Conservation (phyloP, 2,888 invertebrate species). For the Drosophila mulleri region DNA sequence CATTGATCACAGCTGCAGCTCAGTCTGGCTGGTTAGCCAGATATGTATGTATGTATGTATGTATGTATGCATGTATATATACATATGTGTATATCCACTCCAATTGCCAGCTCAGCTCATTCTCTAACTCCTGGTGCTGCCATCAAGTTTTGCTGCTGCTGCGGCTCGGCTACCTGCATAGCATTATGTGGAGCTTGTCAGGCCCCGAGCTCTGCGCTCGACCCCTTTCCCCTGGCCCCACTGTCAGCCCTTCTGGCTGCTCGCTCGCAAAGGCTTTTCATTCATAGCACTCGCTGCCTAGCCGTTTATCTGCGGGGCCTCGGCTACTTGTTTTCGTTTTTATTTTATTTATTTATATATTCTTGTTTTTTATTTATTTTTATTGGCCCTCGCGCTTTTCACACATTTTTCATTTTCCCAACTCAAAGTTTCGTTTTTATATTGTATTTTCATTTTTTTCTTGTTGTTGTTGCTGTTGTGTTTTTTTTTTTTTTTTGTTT, state of each 20-base stretch:
- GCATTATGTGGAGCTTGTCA: slow-evolving; percentile 4
- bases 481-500: slow-evolving; percentile 11
- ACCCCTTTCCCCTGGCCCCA: background rate
- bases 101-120: background rate
- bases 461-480: slow-evolving; percentile 13
- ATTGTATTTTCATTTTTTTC: slow-evolving; percentile 9
- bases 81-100: background rate
- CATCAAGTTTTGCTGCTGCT: background rate
- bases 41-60: no score
- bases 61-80: no score
- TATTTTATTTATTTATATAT: slow-evolving; percentile 4
- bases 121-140: background rate
- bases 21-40: background rate
- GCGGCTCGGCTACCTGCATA: slow-evolving; percentile 4
- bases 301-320: slow-evolving; percentile 40
- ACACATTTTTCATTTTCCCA: slow-evolving; percentile 67
- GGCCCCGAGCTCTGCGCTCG: background rate
- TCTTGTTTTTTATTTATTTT: slow-evolving; percentile 60
- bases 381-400: slow-evolving; percentile 65
- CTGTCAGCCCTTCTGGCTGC: background rate
- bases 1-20: background rate
- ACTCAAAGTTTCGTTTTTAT: slow-evolving; percentile 40
- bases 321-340: slow-evolving; percentile 6
- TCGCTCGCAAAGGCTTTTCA: background rate
- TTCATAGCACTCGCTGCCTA: slow-evolving; percentile 9